Percentiles rank a stretch among this genome's conserved stretches.
These are phyloP conservation scores for Ischnura elegans DNA, from an alignment of 2,888 invertebrate genomes.

Conservation along the genomic window DNA sequence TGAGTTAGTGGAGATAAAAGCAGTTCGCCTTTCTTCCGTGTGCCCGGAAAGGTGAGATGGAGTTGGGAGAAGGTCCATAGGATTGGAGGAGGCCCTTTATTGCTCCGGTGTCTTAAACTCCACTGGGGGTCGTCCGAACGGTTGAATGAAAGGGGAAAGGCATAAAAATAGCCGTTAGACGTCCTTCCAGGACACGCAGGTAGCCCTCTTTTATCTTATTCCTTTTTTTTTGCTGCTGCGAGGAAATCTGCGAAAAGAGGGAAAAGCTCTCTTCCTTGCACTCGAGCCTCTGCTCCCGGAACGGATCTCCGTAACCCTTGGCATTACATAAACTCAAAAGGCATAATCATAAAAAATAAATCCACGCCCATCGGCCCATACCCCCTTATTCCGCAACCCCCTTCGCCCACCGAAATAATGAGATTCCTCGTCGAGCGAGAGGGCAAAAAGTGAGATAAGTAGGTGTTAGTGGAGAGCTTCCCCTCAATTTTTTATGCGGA, in stretches of 20 bases:
- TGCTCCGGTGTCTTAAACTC: neutral
- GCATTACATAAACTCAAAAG: conserved; percentile 24
- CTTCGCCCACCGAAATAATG: conserved; percentile 8
- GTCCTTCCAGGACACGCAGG: neutral
- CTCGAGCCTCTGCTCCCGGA: neutral
- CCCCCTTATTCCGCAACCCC: neutral
- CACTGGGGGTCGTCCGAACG: neutral
- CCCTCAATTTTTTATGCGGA: conserved; percentile 35
- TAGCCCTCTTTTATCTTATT: neutral
- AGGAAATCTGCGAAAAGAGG: conserved; percentile 15
- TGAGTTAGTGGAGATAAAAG: neutral
- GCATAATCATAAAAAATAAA: conserved; percentile 31
- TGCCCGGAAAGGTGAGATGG: conserved; percentile 26
- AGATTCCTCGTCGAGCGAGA: neutral
- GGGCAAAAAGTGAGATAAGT: conserved; percentile 38
- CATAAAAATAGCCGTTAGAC: conserved; percentile 31
- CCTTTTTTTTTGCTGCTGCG: neutral
- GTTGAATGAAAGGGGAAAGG: neutral
- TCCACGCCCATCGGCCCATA: neutral
- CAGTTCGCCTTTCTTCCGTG: neutral
- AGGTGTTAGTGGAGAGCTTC: conserved; percentile 26
- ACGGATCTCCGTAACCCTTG: conserved; percentile 26
- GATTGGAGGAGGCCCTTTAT: conserved; percentile 31
- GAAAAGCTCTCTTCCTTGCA: neutral
- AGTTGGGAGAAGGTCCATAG: neutral